Conservation (phyloP, 1,140 invertebrate genomes). For the Sitobion miscanthi region DNA sequence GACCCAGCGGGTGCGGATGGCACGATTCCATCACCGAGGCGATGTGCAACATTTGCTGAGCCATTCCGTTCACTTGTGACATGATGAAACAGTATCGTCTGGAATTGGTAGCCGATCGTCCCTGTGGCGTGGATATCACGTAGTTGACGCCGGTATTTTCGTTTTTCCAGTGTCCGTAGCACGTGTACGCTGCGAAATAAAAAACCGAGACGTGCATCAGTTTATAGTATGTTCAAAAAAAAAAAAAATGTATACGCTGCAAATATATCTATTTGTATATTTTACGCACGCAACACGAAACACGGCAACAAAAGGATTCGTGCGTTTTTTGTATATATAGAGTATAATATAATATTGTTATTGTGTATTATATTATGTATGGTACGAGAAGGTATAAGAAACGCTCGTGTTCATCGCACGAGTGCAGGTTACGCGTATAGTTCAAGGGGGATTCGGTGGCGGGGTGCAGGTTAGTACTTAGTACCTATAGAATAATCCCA, state of each 20-base stretch:
- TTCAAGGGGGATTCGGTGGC: too few species aligned
- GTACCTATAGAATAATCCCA: not conserved
- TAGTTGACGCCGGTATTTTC: constrained; percentile 71
- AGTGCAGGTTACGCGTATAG: not conserved
- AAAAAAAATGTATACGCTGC: not conserved
- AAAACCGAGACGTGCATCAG: not conserved
- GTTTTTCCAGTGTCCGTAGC: constrained; percentile 70
- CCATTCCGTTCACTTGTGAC: constrained; percentile 47
- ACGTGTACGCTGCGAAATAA: constrained; percentile 68
- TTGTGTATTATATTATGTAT: not conserved
- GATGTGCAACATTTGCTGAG: constrained; percentile 59
- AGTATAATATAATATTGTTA: not conserved
- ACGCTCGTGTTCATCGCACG: not conserved
- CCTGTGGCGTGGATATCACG: constrained; percentile 68
- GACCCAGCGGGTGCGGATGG: constrained; percentile 60
- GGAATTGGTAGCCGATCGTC: constrained; percentile 62
- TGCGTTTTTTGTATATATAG: not conserved
- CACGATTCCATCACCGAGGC: constrained; percentile 62
- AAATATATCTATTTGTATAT: constrained; percentile 3
- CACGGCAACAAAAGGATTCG: not conserved
- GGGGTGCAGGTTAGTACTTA: not conserved
- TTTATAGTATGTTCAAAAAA: not conserved
- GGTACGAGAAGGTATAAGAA: not conserved
- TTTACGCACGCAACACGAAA: not conserved
- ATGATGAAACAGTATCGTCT: constrained; percentile 63